Evolutionary conservation across 2,797 vertebrate genomes (phyloP), one percentile per base, ranked within the genome.

Genomic region (Enteromius argenteus): DNA sequence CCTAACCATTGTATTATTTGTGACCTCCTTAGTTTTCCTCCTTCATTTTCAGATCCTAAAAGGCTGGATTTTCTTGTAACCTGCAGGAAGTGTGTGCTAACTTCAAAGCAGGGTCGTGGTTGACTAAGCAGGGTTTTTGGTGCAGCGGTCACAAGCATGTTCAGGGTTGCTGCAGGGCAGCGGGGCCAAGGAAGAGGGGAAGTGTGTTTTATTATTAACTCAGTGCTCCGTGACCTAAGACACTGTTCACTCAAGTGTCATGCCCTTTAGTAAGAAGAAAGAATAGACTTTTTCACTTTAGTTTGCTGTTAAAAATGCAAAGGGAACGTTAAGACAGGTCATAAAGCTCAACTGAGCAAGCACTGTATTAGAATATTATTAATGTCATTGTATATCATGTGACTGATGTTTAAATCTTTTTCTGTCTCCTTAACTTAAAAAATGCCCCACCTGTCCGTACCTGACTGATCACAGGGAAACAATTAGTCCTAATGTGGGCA

Each of bases 171-270:
- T 76, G 87, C 88, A 84, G 79, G 10, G 79, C 86, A 89, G 85
- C 80, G 87, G 85, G 88, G 87, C 86, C 64, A 60, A 80, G 68
- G 60, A 79, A 53, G 5, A 74, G 19, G 51, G 82, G 84, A 87
- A 72, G 75, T 79, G 85, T 79, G 74, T 87, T 81, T 90, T 85
- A 89, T 91, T 88, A 89, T 93, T 93, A 92, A 91, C 90, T 89
- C 84, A 46, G 58, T 84, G 85, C 75, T 91, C 84, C 88, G 44
- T 84, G 74, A 84, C 67, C 86, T 80, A 69, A 74, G 71, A 77
- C 80, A 79, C 37, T 69, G 83, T 64, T 84, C 46, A 58, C 78
- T 68, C 68, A 74, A 71, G 53, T 71, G 37, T 81, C 56, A 21
- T 87, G 79, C 37, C 46, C 64, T 66, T 74, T 84, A 42, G 72